Percentiles rank a stretch among this genome's conserved stretches.
These are phyloP conservation scores for Sycophila texana DNA, from an alignment of 2,888 invertebrate species.

Conservation along the genomic window DNA sequence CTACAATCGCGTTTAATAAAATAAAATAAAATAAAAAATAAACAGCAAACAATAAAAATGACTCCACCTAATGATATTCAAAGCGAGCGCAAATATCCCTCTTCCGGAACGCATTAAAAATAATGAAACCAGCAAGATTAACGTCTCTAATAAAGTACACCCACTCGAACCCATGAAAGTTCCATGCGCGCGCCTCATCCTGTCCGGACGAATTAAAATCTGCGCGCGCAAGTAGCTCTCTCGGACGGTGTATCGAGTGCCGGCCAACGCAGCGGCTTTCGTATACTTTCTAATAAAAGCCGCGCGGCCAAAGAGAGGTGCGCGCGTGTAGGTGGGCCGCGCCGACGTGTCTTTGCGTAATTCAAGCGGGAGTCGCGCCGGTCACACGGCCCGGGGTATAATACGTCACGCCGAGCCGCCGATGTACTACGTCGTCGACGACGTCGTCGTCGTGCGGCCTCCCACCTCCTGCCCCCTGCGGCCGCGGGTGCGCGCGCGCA, in stretches of 20 bases:
- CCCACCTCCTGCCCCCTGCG: no score
- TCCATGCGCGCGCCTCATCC: no score
- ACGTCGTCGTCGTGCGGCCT: not conserved
- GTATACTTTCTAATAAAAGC: conserved; percentile 52
- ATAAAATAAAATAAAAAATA: no score
- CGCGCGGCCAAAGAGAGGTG: not conserved
- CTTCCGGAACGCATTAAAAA: no score
- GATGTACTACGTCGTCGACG: conserved; percentile 17
- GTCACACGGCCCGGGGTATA: not conserved
- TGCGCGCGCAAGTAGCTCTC: conserved; percentile 27
- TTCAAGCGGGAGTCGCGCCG: conserved; percentile 4
- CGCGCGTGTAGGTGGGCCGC: conserved; percentile 6
- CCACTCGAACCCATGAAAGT: no score
- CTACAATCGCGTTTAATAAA: no score
- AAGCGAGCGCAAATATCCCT: no score
- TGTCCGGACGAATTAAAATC: no score
- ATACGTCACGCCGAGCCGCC: conserved; percentile 7
- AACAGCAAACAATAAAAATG: no score
- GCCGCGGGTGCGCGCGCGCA: conserved; percentile 6
- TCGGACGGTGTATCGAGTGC: conserved; percentile 40
- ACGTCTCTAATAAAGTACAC: no score
- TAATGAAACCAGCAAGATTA: no score
- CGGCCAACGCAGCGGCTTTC: conserved; percentile 28
- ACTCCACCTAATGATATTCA: no score
- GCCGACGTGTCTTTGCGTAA: conserved; percentile 28